A percentile compares a stretch with the other conserved stretches of the same genome.
Evolutionary conservation across 2,113 vertebrate species (phyloP).

Genomic region (Phocoena sinus): DNA sequence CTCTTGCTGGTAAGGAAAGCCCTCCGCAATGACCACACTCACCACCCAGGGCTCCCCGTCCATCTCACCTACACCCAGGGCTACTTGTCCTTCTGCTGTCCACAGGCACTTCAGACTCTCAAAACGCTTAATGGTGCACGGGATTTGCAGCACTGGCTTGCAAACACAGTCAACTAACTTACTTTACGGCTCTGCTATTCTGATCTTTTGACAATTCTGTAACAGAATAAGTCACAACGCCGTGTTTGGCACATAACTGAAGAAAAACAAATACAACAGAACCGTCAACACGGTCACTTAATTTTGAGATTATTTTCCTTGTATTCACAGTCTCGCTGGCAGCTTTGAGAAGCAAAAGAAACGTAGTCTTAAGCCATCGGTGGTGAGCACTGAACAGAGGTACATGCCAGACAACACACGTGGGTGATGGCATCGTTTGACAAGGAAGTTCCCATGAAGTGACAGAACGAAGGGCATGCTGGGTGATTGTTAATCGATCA

Average conservation of each 20-base stretch:
- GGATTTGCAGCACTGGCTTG: rapidly evolving
- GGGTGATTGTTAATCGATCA: slow-evolving; percentile 72
- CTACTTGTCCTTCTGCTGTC: rapidly evolving
- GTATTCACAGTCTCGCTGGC: background rate
- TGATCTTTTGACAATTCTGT: background rate
- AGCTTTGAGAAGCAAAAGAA: slow-evolving; percentile 17
- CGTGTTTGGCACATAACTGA: background rate
- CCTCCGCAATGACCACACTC: rapidly evolving
- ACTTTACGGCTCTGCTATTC: rapidly evolving
- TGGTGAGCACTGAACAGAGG: slow-evolving; percentile 36
- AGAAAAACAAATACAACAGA: rapidly evolving
- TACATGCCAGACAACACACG: slow-evolving; percentile 8
- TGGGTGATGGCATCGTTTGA: slow-evolving; percentile 7
- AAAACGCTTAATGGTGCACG: rapidly evolving
- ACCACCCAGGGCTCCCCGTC: background rate
- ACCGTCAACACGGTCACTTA: background rate
- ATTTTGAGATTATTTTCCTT: background rate
- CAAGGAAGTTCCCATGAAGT: slow-evolving; percentile 35
- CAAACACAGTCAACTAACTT: rapidly evolving
- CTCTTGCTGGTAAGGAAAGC: background rate
- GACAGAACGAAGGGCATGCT: slow-evolving; percentile 74
- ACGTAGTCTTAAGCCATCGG: background rate
- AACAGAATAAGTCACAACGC: background rate
- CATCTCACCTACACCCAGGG: background rate
- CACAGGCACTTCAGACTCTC: background rate